Conservation (phyloP, 92 coral and sea anemone genomes). For the Epizoanthus rinbou region DNA sequence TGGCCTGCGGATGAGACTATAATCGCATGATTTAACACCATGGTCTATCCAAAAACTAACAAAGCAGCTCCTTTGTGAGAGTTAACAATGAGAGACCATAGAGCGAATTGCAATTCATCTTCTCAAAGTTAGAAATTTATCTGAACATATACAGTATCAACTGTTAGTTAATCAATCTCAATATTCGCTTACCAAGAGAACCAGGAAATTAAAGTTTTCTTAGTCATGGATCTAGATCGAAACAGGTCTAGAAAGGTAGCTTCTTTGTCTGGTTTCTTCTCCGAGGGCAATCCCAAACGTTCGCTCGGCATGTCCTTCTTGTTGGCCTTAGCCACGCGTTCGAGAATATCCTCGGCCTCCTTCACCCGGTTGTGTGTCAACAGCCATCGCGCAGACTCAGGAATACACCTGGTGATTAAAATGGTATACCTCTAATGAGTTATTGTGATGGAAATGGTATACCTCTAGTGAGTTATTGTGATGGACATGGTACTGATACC, state of each 20-base stretch:
- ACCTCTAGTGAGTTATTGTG: no score
- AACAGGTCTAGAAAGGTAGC: conserved; percentile 86
- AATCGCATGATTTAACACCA: no score
- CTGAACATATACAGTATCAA: no score
- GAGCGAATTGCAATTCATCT: no score
- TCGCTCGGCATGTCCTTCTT: conserved; percentile 71
- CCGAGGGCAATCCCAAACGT: conserved; percentile 72
- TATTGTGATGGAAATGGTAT: no score
- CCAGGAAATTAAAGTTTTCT: conserved; percentile 89
- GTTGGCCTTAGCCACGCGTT: conserved; percentile 80
- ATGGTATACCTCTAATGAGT: neutral
- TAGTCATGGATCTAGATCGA: conserved; percentile 71
- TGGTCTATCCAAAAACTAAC: no score
- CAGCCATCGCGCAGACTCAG: conserved; percentile 93
- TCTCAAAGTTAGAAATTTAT: no score
- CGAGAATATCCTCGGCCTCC: conserved; percentile 71
- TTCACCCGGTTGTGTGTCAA: conserved; percentile 68
- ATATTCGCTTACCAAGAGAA: conserved; percentile 77
- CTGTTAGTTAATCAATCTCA: no score
- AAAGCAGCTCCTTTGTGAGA: no score
- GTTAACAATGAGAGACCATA: no score
- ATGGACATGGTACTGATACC: no score
- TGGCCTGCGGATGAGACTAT: no score
- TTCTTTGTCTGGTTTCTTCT: conserved; percentile 54
- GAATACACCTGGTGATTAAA: conserved; percentile 62